These are phyloP conservation scores for Iphiclides podalirius DNA, from an alignment of 2,888 invertebrate species.

Conservation along the genomic window DNA sequence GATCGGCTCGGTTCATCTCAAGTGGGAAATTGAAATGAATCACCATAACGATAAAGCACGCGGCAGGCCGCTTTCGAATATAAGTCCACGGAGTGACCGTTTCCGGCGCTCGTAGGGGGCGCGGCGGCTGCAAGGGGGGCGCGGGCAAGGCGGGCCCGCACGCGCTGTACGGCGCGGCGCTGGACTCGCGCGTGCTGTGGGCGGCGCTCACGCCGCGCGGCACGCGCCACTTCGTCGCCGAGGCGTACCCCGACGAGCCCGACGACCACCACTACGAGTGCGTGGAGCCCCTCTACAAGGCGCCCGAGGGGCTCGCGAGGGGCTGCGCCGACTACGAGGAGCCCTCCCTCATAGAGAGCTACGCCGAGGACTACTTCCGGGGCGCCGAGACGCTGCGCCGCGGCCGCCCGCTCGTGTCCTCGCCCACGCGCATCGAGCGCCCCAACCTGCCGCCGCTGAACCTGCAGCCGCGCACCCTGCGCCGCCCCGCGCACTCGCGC, in stretches of 20 bases:
- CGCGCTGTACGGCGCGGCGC: constrained; percentile 72
- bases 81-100: no score
- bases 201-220: constrained; percentile 91
- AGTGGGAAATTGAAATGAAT: no score
- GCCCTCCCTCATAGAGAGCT: constrained; percentile 86
- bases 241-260: constrained; percentile 82
- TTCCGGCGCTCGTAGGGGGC: no score
- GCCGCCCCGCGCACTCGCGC: constrained; percentile 71
- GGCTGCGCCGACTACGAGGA: constrained; percentile 92
- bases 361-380: constrained; percentile 78
- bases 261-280: constrained; percentile 87
- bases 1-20: no score
- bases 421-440: constrained; percentile 90
- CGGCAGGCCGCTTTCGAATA: no score
- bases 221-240: constrained; percentile 87
- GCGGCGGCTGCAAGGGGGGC: constrained; percentile 77
- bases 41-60: no score
- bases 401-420: constrained; percentile 86
- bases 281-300: constrained; percentile 79
- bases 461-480: constrained; percentile 77
- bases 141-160: constrained; percentile 73
- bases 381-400: constrained; percentile 72
- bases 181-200: constrained; percentile 88
- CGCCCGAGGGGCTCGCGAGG: no score
- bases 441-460: constrained; percentile 90